A percentile compares a stretch with the other conserved stretches of the same genome.
Conservation (phyloP, 2,888 invertebrate species). For the Acanthacorydalis orientalis region DNA sequence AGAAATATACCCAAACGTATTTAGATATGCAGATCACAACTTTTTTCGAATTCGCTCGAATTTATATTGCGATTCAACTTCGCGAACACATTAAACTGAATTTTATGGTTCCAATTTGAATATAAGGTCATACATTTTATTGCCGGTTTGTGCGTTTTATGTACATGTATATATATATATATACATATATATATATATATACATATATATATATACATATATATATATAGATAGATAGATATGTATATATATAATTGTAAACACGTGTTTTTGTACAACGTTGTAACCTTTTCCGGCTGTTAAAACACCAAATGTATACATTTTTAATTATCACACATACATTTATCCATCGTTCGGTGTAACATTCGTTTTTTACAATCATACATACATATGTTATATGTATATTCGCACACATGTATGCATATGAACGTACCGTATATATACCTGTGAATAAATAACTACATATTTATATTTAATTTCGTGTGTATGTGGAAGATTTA, state of each 20-base stretch:
- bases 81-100: background rate
- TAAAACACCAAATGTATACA: background rate
- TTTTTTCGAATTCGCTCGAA: background rate
- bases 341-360: no score
- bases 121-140: background rate
- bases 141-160: background rate
- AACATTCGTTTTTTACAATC: no score
- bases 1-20: slow-evolving; percentile 1
- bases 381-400: no score
- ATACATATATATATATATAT: background rate
- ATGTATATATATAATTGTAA: background rate
- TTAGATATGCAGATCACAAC: background rate
- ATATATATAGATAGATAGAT: background rate
- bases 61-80: background rate
- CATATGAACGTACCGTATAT: no score
- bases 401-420: no score
- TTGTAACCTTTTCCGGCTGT: background rate
- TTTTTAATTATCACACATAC: no score
- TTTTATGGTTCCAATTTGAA: background rate
- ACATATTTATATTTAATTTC: no score
- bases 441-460: no score
- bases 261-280: background rate
- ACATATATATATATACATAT: background rate
- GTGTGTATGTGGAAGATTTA: no score
- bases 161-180: background rate